phyloP scores from a whole-genome alignment of 2,797 vertebrate genomes.

The Heterohyrax brucei region DNA sequence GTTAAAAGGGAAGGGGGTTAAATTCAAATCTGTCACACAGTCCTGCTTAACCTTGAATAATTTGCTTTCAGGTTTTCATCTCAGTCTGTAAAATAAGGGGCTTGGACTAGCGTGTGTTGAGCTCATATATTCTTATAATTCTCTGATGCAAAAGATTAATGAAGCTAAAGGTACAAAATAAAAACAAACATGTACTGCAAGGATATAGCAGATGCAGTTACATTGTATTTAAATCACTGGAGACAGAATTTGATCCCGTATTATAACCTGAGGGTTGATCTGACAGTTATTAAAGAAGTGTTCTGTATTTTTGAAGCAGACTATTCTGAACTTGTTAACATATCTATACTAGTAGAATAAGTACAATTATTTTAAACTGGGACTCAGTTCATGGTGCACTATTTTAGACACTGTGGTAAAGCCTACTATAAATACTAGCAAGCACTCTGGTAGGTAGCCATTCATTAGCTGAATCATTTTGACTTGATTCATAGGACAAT shows the following conservation, averaged over 20 bases:
- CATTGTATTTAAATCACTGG: neutral
- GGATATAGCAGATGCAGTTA: neutral
- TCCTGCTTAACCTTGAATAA: constrained; percentile 23
- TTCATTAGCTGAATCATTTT: constrained; percentile 80
- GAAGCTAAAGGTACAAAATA: constrained; percentile 31
- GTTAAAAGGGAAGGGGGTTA: neutral
- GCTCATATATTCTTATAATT: neutral
- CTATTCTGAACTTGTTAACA: neutral
- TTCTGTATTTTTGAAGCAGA: constrained; percentile 43
- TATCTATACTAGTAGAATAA: neutral
- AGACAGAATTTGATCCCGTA: neutral
- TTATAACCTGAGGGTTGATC: constrained; percentile 9
- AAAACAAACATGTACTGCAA: neutral
- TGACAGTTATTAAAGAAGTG: neutral
- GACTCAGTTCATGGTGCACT: constrained; percentile 6
- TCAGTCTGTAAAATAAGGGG: neutral
- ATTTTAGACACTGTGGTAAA: constrained; percentile 8
- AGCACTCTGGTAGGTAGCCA: neutral
- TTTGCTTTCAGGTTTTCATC: neutral
- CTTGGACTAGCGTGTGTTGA: neutral
- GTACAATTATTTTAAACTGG: constrained; percentile 53
- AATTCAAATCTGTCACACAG: neutral
- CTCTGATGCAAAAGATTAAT: neutral
- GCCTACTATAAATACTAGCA: constrained; percentile 32
- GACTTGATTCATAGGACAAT: constrained; percentile 72